A percentile compares a stretch with the other conserved stretches of the same genome.
phyloP scores from a whole-genome alignment of 2,797 vertebrate genomes.

The Leptoclinus maculatus region DNA sequence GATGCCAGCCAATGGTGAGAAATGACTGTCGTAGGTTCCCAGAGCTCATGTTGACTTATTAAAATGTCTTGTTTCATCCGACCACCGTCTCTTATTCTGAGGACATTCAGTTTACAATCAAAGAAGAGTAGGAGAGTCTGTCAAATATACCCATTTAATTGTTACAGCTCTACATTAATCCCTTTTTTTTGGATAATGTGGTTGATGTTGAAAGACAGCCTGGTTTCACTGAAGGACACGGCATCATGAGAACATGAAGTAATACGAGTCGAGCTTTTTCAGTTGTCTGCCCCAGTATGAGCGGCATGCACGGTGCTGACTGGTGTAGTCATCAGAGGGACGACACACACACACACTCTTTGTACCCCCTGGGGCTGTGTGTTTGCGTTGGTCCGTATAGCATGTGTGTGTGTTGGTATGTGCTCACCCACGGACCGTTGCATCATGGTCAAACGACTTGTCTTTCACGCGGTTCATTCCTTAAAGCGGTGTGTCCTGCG shows the following conservation, averaged over 20 bases:
- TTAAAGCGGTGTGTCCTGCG: constrained; percentile 81
- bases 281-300: constrained; percentile 65
- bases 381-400: constrained; percentile 75
- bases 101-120: not conserved
- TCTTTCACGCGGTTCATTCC: constrained; percentile 79
- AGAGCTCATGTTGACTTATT: not conserved
- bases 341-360: constrained; percentile 31
- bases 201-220: not conserved
- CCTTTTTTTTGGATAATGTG: not conserved
- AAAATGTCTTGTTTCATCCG: not conserved
- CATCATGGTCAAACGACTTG: constrained; percentile 77
- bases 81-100: not conserved
- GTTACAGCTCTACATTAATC: not conserved
- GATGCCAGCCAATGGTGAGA: not conserved
- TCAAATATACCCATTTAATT: not conserved
- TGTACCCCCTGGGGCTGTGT: constrained; percentile 47
- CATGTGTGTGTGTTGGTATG: constrained; percentile 70
- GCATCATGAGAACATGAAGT: constrained; percentile 7
- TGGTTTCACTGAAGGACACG: not conserved
- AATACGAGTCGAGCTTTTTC: constrained; percentile 55
- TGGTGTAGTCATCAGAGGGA: constrained; percentile 53
- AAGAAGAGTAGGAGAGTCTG: not conserved
- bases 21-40: not conserved
- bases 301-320: constrained; percentile 57
- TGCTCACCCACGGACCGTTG: constrained; percentile 42